Conservation (phyloP, 2,888 invertebrate genomes). For the Gandaritis pyraliata region DNA sequence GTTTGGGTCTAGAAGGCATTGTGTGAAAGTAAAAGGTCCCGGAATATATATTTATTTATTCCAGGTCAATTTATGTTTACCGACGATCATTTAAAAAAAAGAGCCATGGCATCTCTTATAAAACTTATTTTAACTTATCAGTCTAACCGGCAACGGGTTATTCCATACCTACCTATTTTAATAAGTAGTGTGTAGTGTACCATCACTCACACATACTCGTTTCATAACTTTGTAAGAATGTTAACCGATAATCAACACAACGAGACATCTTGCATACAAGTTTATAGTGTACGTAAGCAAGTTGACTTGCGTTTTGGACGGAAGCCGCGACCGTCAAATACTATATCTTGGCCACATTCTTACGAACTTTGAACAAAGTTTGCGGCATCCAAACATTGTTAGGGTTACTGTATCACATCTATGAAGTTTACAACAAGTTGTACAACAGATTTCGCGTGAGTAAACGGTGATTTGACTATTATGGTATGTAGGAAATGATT, state of each 20-base stretch:
- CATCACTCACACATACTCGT: background rate
- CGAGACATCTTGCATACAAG: slow-evolving; percentile 15
- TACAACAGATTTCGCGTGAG: background rate
- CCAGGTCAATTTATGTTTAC: too few relatives aligned
- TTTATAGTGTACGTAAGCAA: slow-evolving; percentile 21
- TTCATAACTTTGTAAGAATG: slow-evolving; percentile 27
- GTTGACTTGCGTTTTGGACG: slow-evolving; percentile 37
- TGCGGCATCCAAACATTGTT: slow-evolving; percentile 28
- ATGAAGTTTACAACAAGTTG: background rate
- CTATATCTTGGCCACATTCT: slow-evolving; percentile 63
- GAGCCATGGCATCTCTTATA: too few relatives aligned
- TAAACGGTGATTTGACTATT: background rate
- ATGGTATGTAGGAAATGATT: too few relatives aligned
- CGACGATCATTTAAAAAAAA: too few relatives aligned
- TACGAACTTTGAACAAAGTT: slow-evolving; percentile 43
- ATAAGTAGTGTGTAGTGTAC: too few relatives aligned
- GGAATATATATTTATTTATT: too few relatives aligned
- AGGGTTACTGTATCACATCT: slow-evolving; percentile 23
- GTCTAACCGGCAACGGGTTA: too few relatives aligned
- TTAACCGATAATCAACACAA: slow-evolving; percentile 5
- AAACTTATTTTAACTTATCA: too few relatives aligned
- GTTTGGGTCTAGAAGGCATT: too few relatives aligned
- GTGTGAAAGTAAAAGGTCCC: too few relatives aligned
- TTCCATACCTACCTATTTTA: too few relatives aligned
- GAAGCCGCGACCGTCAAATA: slow-evolving; percentile 52